Evolutionary conservation across 1,140 invertebrate genomes (phyloP).

Genomic region (Cecropterus lyciades): DNA sequence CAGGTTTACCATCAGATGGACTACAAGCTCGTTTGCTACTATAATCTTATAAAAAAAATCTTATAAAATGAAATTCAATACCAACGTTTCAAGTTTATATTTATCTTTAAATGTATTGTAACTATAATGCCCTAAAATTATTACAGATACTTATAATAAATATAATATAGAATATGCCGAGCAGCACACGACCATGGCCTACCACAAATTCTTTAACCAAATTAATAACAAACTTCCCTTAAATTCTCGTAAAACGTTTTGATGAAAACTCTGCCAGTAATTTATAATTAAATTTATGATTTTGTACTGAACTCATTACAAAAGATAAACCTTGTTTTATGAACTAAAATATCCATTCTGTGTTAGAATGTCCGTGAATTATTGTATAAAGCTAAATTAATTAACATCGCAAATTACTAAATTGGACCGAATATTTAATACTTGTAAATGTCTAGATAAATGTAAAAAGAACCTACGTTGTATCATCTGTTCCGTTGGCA

Average conservation of each 20-base stretch:
- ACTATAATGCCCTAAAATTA: no score
- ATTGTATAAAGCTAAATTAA: constrained; percentile 1
- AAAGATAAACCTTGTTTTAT: constrained; percentile 3
- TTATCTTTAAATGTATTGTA: no score
- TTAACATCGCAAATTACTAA: background rate
- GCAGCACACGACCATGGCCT: background rate
- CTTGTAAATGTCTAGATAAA: constrained; percentile 45
- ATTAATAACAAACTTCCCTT: constrained; percentile 9
- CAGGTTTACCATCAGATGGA: no score
- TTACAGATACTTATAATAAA: background rate
- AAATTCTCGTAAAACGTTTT: constrained; percentile 7
- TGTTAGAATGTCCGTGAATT: background rate
- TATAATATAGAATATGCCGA: background rate
- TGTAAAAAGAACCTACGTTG: constrained; percentile 46
- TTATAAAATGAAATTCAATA: no score
- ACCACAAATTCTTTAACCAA: constrained; percentile 1
- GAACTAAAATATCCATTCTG: background rate
- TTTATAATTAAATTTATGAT: constrained; percentile 25
- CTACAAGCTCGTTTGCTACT: no score
- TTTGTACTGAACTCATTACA: constrained; percentile 15
- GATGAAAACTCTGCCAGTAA: background rate
- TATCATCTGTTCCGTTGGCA: constrained; percentile 60
- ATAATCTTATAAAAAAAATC: no score
- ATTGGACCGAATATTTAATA: constrained; percentile 5
- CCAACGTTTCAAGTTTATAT: no score